Base-by-base conservation (phyloP, 2,888 invertebrate genomes). In the Thelaira solivaga region DNA sequence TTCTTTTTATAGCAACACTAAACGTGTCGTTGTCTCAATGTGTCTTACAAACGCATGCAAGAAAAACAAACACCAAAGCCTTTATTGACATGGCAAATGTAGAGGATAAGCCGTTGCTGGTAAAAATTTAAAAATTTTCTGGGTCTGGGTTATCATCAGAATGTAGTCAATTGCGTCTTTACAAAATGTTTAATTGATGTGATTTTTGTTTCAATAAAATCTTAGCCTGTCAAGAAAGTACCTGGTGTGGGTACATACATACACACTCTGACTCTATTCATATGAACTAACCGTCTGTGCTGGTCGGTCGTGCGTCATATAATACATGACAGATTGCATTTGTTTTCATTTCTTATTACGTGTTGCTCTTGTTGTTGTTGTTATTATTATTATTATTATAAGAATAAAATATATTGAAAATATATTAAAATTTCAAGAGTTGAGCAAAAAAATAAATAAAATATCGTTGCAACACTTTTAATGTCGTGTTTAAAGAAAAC, bases 271-370 rank as follows among this genome's bases (percentile, higher is more conserved):
- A 43, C 26, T 39, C 13, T 22, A 8, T 53, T 0, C 8, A 51
- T 57, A 39, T 20, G 41, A 10, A 18, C 26, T n/a, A 16, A 74
- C 34, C 53, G 62, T 72, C 64, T 72, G 68, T n/a, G n/a, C n/a
- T n/a, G n/a, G n/a, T 68, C 73, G 71, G 76, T 79, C 76, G 76
- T 82, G 80, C 81, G 73, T 82, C 80, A 80, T 76, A 53, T 55
- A 20, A 65, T 67, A 76, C 80, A 82, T 81, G 82, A 80, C 76
- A 62, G 74, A 80, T 80, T 82, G 81, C 81, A 77, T 69, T 80
- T 77, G 71, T 72, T 74, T 67, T 79, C 47, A n/a, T 55, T 53
- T 59, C 29, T 67, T 67, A 36, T 62, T 55, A 43, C 68, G 16
- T 68, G n/a, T n/a, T 45, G 41, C 39, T 59, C 6, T 43, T 16